Evolutionary conservation across 2,888 invertebrate species (phyloP), one percentile per base, ranked within the genome.

Genomic region (Folsomia candida): DNA sequence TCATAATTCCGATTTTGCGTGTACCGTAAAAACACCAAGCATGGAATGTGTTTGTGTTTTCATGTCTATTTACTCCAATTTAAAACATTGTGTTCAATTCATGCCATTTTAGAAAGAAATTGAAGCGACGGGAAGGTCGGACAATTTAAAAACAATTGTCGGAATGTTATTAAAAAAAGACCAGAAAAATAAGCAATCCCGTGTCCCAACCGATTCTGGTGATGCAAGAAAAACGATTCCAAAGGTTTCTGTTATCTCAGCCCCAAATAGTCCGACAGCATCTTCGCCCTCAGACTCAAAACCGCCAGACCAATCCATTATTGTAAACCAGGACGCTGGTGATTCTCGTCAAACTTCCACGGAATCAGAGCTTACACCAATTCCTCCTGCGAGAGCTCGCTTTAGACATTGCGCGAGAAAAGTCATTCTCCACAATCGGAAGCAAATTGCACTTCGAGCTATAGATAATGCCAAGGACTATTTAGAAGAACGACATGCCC

Each of bases 111-210:
- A 79, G 78, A 80, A 78, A 77, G 79, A 79, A 57, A 62, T 78
- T 60, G 77, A 77, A 59, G 76, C 77, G 11, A 75, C 80, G 2
- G 79, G 77, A 24, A 77, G 75, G 57, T 69, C 75, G 14, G 79
- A 77, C 58, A 80, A 78, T 68, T 66, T 80, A 51, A 80, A 80
- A 67, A 75, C 73, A 22, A 79, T 80, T 68, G 80, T 80, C 1
- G 78, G 79, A 0, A 73, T 80, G 71, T 73, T 80, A 11, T 65
- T 80, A 28, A 75, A 76, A 27, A 78, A 76, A 59, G 65, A 65
- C 28, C 47, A 64, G 14, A 51, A 60, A 51, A 27, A 26, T 47
- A 47, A 47, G 24, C 51, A 66, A 51, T 26, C 51, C 63, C 60
- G 28, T 61, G 70, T 60, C 51, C 28, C 37, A 51, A 51, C 25